Conservation (phyloP, 2,113 vertebrate genomes). For the Tamias sibiricus region DNA sequence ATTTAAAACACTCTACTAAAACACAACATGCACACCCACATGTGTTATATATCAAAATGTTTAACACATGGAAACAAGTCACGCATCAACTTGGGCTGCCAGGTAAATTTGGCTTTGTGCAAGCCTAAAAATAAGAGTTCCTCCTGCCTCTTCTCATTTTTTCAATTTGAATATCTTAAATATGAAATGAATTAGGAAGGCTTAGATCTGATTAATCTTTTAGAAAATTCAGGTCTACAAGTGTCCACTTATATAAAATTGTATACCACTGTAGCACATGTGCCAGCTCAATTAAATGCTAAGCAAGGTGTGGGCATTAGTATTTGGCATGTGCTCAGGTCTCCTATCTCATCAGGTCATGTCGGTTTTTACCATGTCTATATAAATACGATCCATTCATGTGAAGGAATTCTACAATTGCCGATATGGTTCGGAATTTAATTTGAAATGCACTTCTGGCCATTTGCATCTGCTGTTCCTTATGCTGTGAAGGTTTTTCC, state of each 20-base stretch:
- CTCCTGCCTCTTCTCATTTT: slow-evolving; percentile 9
- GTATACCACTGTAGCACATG: background rate
- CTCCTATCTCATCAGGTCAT: background rate
- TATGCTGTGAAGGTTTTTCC: background rate
- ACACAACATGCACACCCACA: background rate
- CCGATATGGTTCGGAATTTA: background rate
- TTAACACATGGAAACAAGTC: slow-evolving; percentile 26
- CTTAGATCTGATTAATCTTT: background rate
- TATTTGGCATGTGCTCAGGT: background rate
- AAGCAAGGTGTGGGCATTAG: background rate
- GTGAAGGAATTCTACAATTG: background rate
- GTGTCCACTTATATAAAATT: background rate
- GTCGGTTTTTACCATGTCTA: background rate
- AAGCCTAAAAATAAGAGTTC: slow-evolving; percentile 37
- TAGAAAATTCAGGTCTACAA: background rate
- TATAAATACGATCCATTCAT: background rate
- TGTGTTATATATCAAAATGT: slow-evolving; percentile 29
- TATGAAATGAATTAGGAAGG: background rate
- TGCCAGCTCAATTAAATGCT: background rate
- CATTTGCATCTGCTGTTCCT: background rate
- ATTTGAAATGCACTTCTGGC: background rate
- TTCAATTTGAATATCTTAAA: slow-evolving; percentile 37
- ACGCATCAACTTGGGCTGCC: background rate
- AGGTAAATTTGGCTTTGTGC: slow-evolving; percentile 18
- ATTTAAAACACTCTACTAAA: slow-evolving; percentile 33